A percentile compares a stretch with the other conserved stretches of the same genome.
Conservation (phyloP, 1,140 invertebrate species). For the Centruroides sculpturatus region DNA sequence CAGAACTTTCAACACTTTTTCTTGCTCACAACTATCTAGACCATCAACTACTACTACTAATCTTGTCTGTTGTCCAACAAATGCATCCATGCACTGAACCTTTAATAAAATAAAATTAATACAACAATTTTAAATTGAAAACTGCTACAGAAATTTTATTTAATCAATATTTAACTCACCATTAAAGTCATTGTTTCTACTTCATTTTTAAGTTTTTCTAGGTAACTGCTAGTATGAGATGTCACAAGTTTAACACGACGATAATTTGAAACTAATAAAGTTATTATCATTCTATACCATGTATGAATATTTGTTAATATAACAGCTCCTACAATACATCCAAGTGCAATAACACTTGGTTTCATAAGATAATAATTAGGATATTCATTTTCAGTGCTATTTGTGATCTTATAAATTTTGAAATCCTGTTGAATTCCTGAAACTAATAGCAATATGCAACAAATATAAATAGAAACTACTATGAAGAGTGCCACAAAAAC, state of each 20-base stretch:
- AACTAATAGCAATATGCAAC: conserved; percentile 26
- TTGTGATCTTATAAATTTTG: conserved; percentile 19
- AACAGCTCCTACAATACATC: conserved; percentile 40
- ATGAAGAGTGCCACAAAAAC: conserved; percentile 35
- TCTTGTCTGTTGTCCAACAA: conserved; percentile 68
- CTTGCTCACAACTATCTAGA: conserved; percentile 92
- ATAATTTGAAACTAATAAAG: conserved; percentile 12
- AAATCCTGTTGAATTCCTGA: conserved; percentile 5
- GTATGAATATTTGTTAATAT: conserved; percentile 76
- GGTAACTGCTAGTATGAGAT: conserved; percentile 47
- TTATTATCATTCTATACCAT: conserved; percentile 46
- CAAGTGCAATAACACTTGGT: conserved; percentile 28
- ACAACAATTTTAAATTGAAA: too few relatives aligned
- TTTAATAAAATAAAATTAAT: conserved; percentile 21
- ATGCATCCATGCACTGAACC: conserved; percentile 73
- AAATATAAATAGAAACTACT: conserved; percentile 25
- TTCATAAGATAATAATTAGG: too few relatives aligned
- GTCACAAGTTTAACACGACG: conserved; percentile 4
- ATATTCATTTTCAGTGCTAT: too few relatives aligned
- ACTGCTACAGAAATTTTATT: conserved; percentile 8
- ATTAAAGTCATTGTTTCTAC: conserved; percentile 70
- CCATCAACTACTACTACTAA: conserved; percentile 93
- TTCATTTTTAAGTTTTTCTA: conserved; percentile 61
- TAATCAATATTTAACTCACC: conserved; percentile 33
- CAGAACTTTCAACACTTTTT: conserved; percentile 79